A percentile compares a stretch with the other conserved stretches of the same genome.
These are phyloP conservation scores for Apodemia mormo DNA, from an alignment of 2,888 invertebrate species.

Conservation along the genomic window DNA sequence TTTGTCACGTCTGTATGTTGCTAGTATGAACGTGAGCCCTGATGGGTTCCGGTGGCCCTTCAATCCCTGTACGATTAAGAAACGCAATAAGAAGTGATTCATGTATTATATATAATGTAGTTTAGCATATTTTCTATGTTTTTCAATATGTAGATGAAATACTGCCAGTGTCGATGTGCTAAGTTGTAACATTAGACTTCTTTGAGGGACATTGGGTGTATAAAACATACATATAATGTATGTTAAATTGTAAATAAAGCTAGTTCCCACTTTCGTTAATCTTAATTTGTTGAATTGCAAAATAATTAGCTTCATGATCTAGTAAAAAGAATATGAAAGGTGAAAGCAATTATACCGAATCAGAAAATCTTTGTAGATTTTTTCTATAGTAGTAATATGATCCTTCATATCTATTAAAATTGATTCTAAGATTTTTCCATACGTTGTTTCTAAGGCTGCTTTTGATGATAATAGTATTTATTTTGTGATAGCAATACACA, in stretches of 20 bases:
- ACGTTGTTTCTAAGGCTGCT: background rate
- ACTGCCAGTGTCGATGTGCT: constrained; percentile 65
- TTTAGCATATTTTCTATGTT: constrained; percentile 73
- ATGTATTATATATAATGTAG: constrained; percentile 72
- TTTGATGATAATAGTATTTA: no score
- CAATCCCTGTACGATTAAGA: constrained; percentile 60
- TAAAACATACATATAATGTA: background rate
- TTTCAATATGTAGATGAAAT: constrained; percentile 75
- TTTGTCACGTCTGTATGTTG: constrained; percentile 9
- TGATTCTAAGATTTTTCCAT: background rate
- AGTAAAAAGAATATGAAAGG: no score
- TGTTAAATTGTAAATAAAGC: constrained; percentile 5
- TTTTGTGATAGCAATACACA: no score
- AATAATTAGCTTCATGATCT: no score
- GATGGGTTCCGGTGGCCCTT: constrained; percentile 36
- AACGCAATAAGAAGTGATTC: constrained; percentile 76
- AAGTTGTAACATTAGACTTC: constrained; percentile 7
- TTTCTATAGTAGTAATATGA: background rate
- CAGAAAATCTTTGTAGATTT: no score
- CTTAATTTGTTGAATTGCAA: no score
- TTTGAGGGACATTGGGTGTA: background rate
- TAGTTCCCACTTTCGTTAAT: background rate
- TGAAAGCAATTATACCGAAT: no score
- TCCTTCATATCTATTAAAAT: background rate
- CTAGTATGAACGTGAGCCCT: background rate